Percentiles rank a stretch among this genome's conserved stretches.
Conservation (phyloP, 2,113 vertebrate species). For the Tor tambroides region DNA sequence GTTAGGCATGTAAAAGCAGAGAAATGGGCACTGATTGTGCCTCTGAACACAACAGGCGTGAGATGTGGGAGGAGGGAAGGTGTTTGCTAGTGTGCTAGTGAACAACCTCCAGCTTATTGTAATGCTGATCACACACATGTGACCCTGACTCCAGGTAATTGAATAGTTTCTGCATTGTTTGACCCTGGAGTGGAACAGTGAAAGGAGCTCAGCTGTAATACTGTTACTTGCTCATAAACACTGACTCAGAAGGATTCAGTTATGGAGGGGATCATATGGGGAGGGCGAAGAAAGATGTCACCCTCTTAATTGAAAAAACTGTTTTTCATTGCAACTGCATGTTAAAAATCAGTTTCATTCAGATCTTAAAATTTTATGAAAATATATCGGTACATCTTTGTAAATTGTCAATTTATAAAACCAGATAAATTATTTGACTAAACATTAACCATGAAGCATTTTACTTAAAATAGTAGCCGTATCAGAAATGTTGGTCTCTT, state of each 20-base stretch:
- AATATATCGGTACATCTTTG: not conserved
- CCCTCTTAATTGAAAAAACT: no score
- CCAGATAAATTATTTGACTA: not conserved
- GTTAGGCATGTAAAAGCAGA: not conserved
- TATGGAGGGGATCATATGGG: not conserved
- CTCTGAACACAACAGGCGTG: not conserved
- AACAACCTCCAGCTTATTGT: not conserved
- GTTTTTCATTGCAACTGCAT: no score
- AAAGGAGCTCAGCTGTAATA: not conserved
- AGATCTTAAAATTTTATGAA: no score
- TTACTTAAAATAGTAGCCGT: not conserved
- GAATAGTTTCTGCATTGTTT: slow-evolving; percentile 12
- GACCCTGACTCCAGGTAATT: slow-evolving; percentile 25
- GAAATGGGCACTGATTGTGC: not conserved
- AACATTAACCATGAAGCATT: not conserved
- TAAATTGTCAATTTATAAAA: not conserved
- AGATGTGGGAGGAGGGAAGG: not conserved
- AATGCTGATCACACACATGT: not conserved
- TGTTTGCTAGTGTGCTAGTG: not conserved
- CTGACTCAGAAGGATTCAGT: not conserved
- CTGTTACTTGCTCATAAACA: slow-evolving; percentile 4
- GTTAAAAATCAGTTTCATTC: not conserved
- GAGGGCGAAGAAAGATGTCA: no score
- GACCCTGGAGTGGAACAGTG: slow-evolving; percentile 8
- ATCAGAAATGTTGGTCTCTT: not conserved